phyloP scores from a whole-genome alignment of 2,113 vertebrate species.

The Nycticorax nycticorax region DNA sequence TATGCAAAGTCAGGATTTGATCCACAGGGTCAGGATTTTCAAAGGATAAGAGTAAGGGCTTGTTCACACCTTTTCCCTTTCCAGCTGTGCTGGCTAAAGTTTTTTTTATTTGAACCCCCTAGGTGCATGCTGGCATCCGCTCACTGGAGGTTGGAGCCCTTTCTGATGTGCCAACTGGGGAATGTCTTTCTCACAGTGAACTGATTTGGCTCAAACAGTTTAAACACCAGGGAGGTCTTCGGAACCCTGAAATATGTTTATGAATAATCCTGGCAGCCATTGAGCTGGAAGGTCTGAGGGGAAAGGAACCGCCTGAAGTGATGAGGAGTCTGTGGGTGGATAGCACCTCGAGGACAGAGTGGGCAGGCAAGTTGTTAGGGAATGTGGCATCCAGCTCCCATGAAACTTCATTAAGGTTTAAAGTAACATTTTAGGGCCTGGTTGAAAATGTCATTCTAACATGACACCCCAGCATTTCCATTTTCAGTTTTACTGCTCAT shows the following conservation, averaged over 20 bases:
- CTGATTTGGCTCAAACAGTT: neutral
- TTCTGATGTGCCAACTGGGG: neutral
- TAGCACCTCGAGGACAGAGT: neutral
- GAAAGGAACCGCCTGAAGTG: neutral
- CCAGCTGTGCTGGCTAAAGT: neutral
- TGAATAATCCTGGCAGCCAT: neutral
- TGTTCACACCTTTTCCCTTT: neutral
- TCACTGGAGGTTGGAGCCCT: neutral
- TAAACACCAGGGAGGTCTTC: neutral
- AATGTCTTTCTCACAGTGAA: neutral
- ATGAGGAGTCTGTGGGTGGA: neutral
- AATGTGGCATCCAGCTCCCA: neutral
- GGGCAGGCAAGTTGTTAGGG: neutral
- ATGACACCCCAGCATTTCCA: fast-evolving
- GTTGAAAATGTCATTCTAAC: neutral
- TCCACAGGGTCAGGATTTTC: neutral
- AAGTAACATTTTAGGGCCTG: neutral
- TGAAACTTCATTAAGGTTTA: neutral
- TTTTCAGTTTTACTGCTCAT: neutral
- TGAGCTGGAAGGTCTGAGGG: neutral
- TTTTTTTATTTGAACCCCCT: neutral
- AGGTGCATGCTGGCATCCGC: neutral
- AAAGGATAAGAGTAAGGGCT: neutral
- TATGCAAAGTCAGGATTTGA: neutral
- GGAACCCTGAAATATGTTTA: neutral